Evolutionary conservation across 2,797 vertebrate genomes (phyloP).

Genomic region (Lutjanus campechanus): DNA sequence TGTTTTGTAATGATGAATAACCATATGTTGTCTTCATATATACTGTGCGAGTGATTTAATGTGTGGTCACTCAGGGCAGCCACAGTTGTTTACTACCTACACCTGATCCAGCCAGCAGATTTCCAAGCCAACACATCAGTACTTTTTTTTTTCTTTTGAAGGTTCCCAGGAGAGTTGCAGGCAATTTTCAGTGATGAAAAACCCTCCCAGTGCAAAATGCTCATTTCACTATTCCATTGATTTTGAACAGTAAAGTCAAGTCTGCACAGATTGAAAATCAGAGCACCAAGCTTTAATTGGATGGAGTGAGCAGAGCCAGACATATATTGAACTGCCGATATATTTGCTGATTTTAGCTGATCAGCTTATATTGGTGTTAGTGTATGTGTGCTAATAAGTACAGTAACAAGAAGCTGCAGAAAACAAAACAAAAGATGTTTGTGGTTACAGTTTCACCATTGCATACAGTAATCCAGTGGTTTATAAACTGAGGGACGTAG

Average conservation of each 20-base stretch:
- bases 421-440: no score
- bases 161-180: slow-evolving; percentile 34
- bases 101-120: slow-evolving; percentile 56
- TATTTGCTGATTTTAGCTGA: not conserved
- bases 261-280: slow-evolving; percentile 23
- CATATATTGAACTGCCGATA: no score
- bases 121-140: slow-evolving; percentile 43
- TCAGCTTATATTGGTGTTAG: not conserved
- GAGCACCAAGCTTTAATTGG: not conserved
- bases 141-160: slow-evolving; percentile 4
- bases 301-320: not conserved
- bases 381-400: not conserved
- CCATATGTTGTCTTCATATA: not conserved
- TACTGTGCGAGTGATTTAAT: slow-evolving; percentile 18
- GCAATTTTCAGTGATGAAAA: slow-evolving; percentile 54
- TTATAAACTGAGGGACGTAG: no score
- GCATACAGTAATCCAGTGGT: not conserved
- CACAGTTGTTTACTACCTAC: slow-evolving; percentile 50
- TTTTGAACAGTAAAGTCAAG: slow-evolving; percentile 23
- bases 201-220: slow-evolving; percentile 26
- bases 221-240: slow-evolving; percentile 44
- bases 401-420: not conserved
- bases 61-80: slow-evolving; percentile 11
- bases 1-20: not conserved
- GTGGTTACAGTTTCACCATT: not conserved